Base-by-base conservation (phyloP, 2,797 vertebrate species). In the Bovichtus diacanthus region DNA sequence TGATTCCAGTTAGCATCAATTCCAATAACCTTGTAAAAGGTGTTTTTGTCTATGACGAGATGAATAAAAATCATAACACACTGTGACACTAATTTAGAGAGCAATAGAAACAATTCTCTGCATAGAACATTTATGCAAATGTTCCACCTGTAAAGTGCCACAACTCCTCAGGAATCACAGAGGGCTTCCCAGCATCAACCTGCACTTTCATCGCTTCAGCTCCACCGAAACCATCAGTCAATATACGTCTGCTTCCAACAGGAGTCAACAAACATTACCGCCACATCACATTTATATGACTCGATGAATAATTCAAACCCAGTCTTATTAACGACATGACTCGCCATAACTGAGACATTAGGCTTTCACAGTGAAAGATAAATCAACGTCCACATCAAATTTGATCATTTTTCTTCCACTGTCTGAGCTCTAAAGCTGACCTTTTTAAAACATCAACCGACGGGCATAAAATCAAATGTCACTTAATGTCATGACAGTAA, bases 271-370 rank as follows among this genome's bases (percentile, higher is more conserved):
- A 59, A 64, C 68, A 25, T 46, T 2, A 23, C 74, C 2, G 23
- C 54, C 21, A 16, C 21, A 49, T 27, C 65, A 67, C 23, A 58
- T 55, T 66, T 19, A 43, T n/a, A 43, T 0, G 15, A 43, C 18
- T 12, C 39, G 0, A 70, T 67, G 61, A 85, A 80, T 80, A 44
- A 85, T 70, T 74, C 64, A 83, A 18, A 21, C 21, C 15, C 3
- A 5, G 43, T 51, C 47, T 50, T 31, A 47, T 67, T 36, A 72
- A 19, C 11, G 12, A 31, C 80, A 54, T 44, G 49, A 34, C 41
- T 65, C 41, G 4, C 65, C 41, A 10, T 41, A 54, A 65, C 70
- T 0, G 46, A 76, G 64, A 58, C 47, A 19, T 70, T 18, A 49
- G 13, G 25, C 27, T 55, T 59, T 60, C 59, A 54, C 10, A 6